Conservation (phyloP, 1,140 invertebrate genomes). For the Magallana ariakensis region DNA sequence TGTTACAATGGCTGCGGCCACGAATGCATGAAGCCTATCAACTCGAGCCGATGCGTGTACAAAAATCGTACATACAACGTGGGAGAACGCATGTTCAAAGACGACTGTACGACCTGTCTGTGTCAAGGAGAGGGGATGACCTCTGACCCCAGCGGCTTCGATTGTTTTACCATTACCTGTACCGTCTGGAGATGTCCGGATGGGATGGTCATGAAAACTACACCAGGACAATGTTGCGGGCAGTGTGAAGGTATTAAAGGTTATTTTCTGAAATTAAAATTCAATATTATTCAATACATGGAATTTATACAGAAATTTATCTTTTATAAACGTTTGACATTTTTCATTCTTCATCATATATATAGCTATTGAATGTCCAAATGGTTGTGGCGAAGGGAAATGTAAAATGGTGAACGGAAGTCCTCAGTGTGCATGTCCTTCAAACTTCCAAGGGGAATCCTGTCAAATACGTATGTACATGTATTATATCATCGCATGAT, state of each 20-base stretch:
- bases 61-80: conserved; percentile 1
- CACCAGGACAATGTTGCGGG: not conserved
- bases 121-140: conserved; percentile 3
- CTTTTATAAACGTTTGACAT: too few relatives aligned
- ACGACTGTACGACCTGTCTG: not conserved
- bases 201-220: not conserved
- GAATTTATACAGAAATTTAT: too few relatives aligned
- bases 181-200: not conserved
- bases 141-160: not conserved
- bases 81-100: not conserved
- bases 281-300: too few relatives aligned
- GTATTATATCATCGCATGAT: too few relatives aligned
- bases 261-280: not conserved
- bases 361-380: not conserved
- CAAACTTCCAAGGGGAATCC: not conserved
- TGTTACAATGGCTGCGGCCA: not conserved
- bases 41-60: not conserved
- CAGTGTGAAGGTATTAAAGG: conserved; percentile 12
- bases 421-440: not conserved
- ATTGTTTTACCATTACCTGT: not conserved
- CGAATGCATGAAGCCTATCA: conserved; percentile 21
- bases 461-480: not conserved
- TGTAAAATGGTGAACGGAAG: not conserved
- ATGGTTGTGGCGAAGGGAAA: not conserved
- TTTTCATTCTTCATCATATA: too few relatives aligned